Base-by-base conservation (phyloP, 2,888 invertebrate genomes). In the Diachrysia chrysitis region DNA sequence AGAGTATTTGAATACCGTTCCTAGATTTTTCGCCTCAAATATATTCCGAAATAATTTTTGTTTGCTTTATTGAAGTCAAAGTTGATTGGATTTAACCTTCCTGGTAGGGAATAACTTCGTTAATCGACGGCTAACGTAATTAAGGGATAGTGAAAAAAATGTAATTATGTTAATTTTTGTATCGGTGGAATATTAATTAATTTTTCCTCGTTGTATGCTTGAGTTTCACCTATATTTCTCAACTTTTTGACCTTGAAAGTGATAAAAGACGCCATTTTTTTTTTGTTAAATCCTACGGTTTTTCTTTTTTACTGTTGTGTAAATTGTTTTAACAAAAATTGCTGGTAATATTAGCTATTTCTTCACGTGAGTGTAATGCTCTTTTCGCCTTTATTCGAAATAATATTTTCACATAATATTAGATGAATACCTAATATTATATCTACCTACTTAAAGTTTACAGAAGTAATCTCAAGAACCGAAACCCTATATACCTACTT, bases 171-270 rank as follows among this genome's bases (percentile, higher is more conserved):
- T 19, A 21, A 21, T 51, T 21, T 21, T 21, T 19, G 48, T 51
- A 51, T 51, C 19, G 48, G 48, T 21, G 21, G 19, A 51, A 51
- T 21, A 51, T 21, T 51, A 51, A 51, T 51, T 51, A 51, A 19
- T 51, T 51, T 51, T 21, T 12, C 10, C 1, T 12, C 48, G 48
- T 12, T 19, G 48, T 51, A 51, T n/a, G n/a, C n/a, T n/a, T 42
- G n/a, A n/a, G n/a, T 42, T 42, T n/a, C n/a, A 6, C 16, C 5
- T 42, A 32, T 32, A 10, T 42, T 42, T n/a, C n/a, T 42, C 1
- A 42, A 42, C n/a, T n/a, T n/a, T 25, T 5, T 7, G 16, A 1
- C 42, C n/a, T 42, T 42, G 42, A 42, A 42, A n/a, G 5, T 32
- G 32, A 29, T 29, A 5, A 29, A 29, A 2, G 29, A 29, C 2